phyloP scores from a whole-genome alignment of 2,797 vertebrate genomes.

The Chrysocyon brachyurus region DNA sequence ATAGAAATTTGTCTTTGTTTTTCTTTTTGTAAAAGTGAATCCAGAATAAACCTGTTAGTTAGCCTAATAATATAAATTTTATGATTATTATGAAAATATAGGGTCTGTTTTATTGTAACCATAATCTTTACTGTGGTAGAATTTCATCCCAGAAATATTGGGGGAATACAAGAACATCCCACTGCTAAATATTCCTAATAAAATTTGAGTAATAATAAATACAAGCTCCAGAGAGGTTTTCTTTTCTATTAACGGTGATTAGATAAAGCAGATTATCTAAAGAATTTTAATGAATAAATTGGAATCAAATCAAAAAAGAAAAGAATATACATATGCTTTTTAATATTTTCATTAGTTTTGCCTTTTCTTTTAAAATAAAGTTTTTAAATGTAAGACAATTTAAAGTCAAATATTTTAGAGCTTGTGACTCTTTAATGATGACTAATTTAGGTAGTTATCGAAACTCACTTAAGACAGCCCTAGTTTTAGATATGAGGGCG shows the following conservation, averaged over 20 bases:
- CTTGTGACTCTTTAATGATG: conserved; percentile 73
- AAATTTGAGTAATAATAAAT: neutral
- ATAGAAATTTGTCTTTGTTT: neutral
- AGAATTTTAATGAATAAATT: neutral
- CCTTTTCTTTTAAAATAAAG: neutral
- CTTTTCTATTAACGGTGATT: neutral
- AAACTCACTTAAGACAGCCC: conserved; percentile 69
- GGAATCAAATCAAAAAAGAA: neutral
- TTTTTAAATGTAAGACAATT: neutral
- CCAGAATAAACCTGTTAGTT: neutral
- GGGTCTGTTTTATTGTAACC: neutral
- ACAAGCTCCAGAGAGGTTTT: neutral
- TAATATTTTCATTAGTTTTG: neutral
- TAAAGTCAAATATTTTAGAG: conserved; percentile 62
- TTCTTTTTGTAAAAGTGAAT: conserved; percentile 4
- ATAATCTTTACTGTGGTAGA: neutral
- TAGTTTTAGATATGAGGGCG: conserved; percentile 74
- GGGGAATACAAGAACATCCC: neutral
- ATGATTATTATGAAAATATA: neutral
- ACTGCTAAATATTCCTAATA: neutral
- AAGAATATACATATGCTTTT: neutral
- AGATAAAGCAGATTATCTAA: neutral
- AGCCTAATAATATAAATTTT: neutral
- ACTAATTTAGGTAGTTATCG: conserved; percentile 73
- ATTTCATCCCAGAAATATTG: neutral